A percentile compares a stretch with the other conserved stretches of the same genome.
phyloP scores from a whole-genome alignment of 2,797 vertebrate species.

The Acomys russatus region DNA sequence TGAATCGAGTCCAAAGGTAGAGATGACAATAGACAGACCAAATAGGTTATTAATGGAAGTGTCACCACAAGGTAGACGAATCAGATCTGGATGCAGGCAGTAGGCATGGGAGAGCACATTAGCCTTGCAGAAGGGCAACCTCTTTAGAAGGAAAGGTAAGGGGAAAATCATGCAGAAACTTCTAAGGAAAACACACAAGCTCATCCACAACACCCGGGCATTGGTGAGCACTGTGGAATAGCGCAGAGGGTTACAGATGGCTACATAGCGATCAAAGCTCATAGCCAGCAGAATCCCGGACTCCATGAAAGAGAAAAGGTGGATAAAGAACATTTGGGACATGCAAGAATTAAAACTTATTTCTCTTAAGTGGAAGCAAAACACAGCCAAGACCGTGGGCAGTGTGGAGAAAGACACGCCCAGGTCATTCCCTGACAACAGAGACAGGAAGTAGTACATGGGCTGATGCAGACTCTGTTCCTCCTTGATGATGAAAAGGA shows the following conservation, averaged over 20 bases:
- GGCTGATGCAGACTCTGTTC: constrained; percentile 88
- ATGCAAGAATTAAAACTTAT: constrained; percentile 89
- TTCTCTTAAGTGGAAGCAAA: constrained; percentile 85
- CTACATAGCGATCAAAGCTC: constrained; percentile 90
- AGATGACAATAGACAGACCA: constrained; percentile 83
- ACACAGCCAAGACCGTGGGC: constrained; percentile 87
- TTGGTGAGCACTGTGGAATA: constrained; percentile 88
- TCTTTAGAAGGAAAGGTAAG: constrained; percentile 85
- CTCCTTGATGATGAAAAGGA: constrained; percentile 85
- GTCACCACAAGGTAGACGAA: constrained; percentile 87
- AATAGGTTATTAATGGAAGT: constrained; percentile 87
- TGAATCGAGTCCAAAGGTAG: constrained; percentile 84
- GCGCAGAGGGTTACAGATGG: constrained; percentile 89
- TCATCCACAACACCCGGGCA: constrained; percentile 82
- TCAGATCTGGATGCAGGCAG: constrained; percentile 90
- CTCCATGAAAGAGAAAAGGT: constrained; percentile 88
- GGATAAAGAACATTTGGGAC: constrained; percentile 92
- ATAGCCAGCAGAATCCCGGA: constrained; percentile 90
- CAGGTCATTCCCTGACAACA: constrained; percentile 86
- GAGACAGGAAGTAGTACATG: constrained; percentile 92
- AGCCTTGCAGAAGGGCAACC: constrained; percentile 87
- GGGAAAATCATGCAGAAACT: constrained; percentile 79
- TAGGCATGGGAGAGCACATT: constrained; percentile 84
- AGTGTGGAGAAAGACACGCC: constrained; percentile 88
- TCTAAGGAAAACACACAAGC: constrained; percentile 71